Percentiles rank a stretch among this genome's conserved stretches.
These are phyloP conservation scores for Stegophylla sp. DNA, from an alignment of 2,888 invertebrate genomes.

Conservation along the genomic window DNA sequence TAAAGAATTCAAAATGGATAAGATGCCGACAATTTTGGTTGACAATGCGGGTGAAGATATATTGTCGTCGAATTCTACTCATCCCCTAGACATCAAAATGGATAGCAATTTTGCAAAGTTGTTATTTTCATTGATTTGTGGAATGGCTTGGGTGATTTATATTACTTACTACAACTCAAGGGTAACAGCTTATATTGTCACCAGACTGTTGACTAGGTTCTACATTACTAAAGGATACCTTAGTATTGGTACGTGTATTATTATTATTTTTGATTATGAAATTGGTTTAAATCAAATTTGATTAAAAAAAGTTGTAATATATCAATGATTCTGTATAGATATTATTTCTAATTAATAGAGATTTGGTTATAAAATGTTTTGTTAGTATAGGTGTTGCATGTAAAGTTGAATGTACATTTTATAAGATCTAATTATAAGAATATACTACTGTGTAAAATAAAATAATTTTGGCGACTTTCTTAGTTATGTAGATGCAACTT, in stretches of 20 bases:
- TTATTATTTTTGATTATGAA: conserved; percentile 45
- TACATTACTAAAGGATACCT: conserved; percentile 85
- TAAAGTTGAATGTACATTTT: too few relatives aligned
- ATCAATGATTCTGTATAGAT: too few relatives aligned
- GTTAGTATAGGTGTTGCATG: too few relatives aligned
- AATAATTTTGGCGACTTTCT: too few relatives aligned
- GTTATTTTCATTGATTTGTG: conserved; percentile 80
- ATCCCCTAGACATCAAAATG: conserved; percentile 65
- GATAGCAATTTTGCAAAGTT: conserved; percentile 80
- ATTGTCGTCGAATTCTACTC: conserved; percentile 7
- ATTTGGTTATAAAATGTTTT: too few relatives aligned
- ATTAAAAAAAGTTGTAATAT: too few relatives aligned
- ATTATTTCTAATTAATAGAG: too few relatives aligned
- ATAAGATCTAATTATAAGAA: too few relatives aligned
- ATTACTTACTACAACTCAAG: conserved; percentile 94
- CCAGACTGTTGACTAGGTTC: conserved; percentile 86
- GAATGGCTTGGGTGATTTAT: conserved; percentile 90
- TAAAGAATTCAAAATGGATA: conserved; percentile 42
- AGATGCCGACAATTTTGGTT: conserved; percentile 1
- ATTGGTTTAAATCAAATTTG: neutral
- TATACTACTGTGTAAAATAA: too few relatives aligned
- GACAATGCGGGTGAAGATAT: conserved; percentile 18
- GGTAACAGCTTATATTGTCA: conserved; percentile 86
- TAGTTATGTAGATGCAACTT: too few relatives aligned
- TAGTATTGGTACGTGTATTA: conserved; percentile 76